These are phyloP conservation scores for Arremon brunneinucha DNA, from an alignment of 2,797 vertebrate species.

Conservation along the genomic window DNA sequence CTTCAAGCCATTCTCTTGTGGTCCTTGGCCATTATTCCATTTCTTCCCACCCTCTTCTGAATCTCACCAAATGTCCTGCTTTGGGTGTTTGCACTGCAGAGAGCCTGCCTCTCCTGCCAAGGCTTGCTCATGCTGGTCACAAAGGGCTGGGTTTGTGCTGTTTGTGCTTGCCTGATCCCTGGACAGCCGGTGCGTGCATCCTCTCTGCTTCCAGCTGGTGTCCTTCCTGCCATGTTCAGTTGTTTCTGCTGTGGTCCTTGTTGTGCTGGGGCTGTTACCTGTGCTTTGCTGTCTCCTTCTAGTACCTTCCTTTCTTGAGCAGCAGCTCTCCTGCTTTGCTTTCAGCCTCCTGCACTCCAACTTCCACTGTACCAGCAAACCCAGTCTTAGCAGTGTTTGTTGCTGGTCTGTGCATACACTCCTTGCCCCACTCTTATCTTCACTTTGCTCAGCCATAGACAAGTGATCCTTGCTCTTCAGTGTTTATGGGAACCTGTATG, in stretches of 20 bases:
- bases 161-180: neutral
- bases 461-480: neutral
- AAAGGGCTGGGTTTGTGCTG: neutral
- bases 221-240: neutral
- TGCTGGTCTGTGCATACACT: neutral
- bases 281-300: neutral
- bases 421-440: neutral
- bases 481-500: neutral
- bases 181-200: neutral
- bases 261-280: neutral
- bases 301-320: neutral
- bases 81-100: neutral
- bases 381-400: neutral
- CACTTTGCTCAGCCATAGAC: rapidly evolving
- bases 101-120: neutral
- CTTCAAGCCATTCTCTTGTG: neutral
- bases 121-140: rapidly evolving
- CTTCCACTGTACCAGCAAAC: neutral
- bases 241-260: neutral
- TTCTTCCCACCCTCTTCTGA: neutral
- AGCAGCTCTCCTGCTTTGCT: neutral
- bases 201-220: neutral
- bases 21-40: neutral
- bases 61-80: neutral
- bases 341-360: neutral